Evolutionary conservation across 2,797 vertebrate species (phyloP).

Genomic region (Siniperca obscura): DNA sequence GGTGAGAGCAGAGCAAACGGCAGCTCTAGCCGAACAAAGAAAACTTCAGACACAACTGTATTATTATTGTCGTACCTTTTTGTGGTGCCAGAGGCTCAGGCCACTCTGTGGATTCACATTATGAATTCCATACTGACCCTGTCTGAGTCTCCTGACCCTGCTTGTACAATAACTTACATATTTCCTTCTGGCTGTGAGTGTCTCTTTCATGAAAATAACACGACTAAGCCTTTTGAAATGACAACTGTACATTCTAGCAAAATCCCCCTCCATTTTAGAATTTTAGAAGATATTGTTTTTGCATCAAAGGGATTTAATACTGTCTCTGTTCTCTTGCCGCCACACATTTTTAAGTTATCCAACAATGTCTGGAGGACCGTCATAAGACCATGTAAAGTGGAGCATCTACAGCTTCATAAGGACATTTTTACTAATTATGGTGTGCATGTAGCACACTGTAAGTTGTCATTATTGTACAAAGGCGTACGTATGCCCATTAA

Average conservation of each 20-base stretch:
- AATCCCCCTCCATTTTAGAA: constrained; percentile 9
- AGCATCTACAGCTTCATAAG: neutral
- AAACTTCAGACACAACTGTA: neutral
- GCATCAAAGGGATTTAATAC: constrained; percentile 29
- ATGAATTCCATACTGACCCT: constrained; percentile 55
- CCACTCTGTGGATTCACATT: constrained; percentile 42
- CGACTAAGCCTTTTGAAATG: constrained; percentile 63
- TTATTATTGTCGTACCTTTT: neutral
- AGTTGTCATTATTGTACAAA: neutral
- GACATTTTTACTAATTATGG: neutral
- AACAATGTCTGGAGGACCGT: constrained; percentile 11
- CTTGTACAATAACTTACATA: constrained; percentile 48
- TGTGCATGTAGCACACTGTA: neutral
- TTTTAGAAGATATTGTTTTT: constrained; percentile 39
- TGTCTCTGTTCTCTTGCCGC: neutral
- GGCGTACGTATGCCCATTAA: too few relatives aligned
- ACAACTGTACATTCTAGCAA: constrained; percentile 30
- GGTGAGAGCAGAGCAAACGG: neutral
- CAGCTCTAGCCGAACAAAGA: constrained; percentile 46
- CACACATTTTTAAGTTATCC: constrained; percentile 29
- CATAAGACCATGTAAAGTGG: neutral
- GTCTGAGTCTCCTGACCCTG: constrained; percentile 54
- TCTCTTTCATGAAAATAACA: constrained; percentile 46
- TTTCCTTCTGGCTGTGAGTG: constrained; percentile 39
- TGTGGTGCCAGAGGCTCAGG: neutral